Conservation (phyloP, 1,140 invertebrate genomes). For the Nomia melanderi region DNA sequence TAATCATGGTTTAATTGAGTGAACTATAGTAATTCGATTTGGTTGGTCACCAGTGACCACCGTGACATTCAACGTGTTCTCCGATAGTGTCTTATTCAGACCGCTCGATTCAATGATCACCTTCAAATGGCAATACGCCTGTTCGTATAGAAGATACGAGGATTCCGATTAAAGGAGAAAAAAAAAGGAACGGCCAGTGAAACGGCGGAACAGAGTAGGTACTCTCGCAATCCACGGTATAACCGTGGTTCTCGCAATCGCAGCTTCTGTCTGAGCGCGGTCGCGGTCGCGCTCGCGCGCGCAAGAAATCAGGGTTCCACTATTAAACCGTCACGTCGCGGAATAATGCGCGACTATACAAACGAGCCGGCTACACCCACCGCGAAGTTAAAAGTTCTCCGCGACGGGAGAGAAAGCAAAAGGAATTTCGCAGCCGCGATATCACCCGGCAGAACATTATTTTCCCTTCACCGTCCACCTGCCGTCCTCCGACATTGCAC, state of each 20-base stretch:
- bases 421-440: slow-evolving; percentile 65
- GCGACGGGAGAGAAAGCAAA: slow-evolving; percentile 60
- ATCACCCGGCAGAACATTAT: slow-evolving; percentile 62
- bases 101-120: no score
- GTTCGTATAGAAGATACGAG: no score
- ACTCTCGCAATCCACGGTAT: slow-evolving; percentile 22
- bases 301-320: slow-evolving; percentile 55
- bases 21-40: no score
- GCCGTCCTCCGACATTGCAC: slow-evolving; percentile 66
- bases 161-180: neutral
- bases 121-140: no score
- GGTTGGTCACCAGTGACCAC: no score
- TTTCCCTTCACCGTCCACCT: slow-evolving; percentile 67
- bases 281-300: neutral
- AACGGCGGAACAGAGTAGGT: neutral
- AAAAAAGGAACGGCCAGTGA: neutral
- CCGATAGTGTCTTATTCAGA: no score
- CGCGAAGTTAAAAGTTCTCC: slow-evolving; percentile 51
- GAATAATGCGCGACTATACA: slow-evolving; percentile 61
- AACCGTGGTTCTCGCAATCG: slow-evolving; percentile 28
- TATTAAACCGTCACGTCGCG: slow-evolving; percentile 61
- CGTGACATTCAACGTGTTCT: no score
- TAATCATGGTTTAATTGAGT: no score
- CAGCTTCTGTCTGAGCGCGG: slow-evolving; percentile 26
- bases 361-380: slow-evolving; percentile 62